Evolutionary conservation across 2,888 invertebrate species (phyloP).

Genomic region (Nymphalis urticae): DNA sequence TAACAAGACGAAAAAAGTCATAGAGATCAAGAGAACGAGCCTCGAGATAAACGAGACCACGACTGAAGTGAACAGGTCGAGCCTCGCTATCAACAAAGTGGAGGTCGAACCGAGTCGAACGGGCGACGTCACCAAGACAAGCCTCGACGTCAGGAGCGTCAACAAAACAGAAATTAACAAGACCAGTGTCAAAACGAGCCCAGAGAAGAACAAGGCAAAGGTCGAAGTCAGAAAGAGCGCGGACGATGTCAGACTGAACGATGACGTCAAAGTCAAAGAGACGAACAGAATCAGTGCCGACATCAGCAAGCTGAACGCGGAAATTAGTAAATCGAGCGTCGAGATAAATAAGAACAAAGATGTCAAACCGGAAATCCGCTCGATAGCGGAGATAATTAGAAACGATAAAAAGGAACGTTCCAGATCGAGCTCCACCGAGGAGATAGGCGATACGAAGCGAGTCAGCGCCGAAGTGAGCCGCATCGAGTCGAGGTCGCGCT

Average conservation of each 20-base stretch:
- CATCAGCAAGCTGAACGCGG: constrained; percentile 37
- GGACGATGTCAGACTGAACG: constrained; percentile 37
- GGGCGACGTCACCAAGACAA: constrained; percentile 18
- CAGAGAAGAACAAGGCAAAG: constrained; percentile 29
- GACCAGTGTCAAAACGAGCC: constrained; percentile 7
- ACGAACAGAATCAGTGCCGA: constrained; percentile 29
- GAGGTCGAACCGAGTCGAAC: constrained; percentile 21
- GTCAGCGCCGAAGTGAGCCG: constrained; percentile 45
- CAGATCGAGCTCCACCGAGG: constrained; percentile 35
- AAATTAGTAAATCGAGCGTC: constrained; percentile 37
- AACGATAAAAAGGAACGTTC: constrained; percentile 39
- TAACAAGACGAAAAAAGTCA: constrained; percentile 37
- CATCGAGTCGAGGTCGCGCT: constrained; percentile 44
- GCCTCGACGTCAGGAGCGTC: constrained; percentile 15
- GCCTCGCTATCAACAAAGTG: constrained; percentile 17
- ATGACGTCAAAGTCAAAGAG: constrained; percentile 16
- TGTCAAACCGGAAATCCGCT: constrained; percentile 25
- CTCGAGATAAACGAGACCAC: constrained; percentile 23
- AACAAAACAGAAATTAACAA: constrained; percentile 7
- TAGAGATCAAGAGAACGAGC: constrained; percentile 22
- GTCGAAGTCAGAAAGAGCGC: constrained; percentile 38
- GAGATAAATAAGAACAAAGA: constrained; percentile 28
- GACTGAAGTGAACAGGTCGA: constrained; percentile 23
- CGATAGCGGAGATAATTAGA: constrained; percentile 30
- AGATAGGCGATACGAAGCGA: constrained; percentile 36